A percentile compares a stretch with the other conserved stretches of the same genome.
Conservation (phyloP, 2,113 vertebrate genomes). For the Sterrhoptilus dennistouni region DNA sequence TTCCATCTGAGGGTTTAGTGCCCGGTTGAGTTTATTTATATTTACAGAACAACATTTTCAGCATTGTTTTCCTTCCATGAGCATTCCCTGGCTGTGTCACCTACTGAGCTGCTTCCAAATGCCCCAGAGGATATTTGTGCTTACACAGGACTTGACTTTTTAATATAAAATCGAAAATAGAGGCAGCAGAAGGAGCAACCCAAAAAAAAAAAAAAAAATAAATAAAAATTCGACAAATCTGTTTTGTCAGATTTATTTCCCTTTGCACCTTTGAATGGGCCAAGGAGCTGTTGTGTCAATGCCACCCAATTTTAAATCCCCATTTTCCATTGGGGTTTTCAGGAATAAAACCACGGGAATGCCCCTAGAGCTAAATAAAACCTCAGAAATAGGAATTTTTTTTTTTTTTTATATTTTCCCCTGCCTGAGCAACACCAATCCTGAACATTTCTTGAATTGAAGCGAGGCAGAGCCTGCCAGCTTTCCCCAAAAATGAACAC, state of each 20-base stretch:
- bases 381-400: background rate
- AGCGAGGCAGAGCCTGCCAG: constrained; percentile 42
- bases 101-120: background rate
- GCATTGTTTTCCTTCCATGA: background rate
- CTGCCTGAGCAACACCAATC: background rate
- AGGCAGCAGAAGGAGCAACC: background rate
- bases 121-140: background rate
- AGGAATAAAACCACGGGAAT: background rate
- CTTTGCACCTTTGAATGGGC: background rate
- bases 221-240: background rate
- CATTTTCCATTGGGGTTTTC: background rate
- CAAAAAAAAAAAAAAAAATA: background rate
- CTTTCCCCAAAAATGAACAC: background rate
- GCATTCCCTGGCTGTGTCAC: background rate
- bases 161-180: background rate
- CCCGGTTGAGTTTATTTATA: background rate
- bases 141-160: background rate
- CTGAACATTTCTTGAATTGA: background rate
- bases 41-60: background rate
- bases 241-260: background rate
- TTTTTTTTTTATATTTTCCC: background rate
- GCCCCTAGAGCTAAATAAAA: background rate
- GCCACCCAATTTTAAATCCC: background rate
- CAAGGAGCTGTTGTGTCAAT: background rate
- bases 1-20: background rate